A percentile compares a stretch with the other conserved stretches of the same genome.
Conservation (phyloP, 2,797 vertebrate species). For the Premnoplex brunnescens region DNA sequence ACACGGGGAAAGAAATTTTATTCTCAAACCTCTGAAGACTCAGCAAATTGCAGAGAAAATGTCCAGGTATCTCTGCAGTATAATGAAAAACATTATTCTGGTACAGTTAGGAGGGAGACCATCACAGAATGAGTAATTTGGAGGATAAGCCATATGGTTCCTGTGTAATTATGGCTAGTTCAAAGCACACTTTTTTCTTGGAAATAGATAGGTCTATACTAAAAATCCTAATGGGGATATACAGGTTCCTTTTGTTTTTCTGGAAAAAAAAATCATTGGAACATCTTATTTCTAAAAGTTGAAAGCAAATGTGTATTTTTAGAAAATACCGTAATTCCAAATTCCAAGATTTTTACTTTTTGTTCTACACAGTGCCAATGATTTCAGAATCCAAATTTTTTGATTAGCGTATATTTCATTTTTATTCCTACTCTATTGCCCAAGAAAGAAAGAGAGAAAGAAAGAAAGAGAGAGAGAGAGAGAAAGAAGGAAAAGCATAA, state of each 20-base stretch:
- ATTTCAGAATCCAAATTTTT: not conserved
- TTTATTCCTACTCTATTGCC: not conserved
- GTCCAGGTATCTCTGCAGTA: not conserved
- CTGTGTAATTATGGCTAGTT: not conserved
- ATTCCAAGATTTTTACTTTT: not conserved
- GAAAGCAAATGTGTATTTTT: not conserved
- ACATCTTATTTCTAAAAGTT: not conserved
- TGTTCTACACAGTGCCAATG: accelerated
- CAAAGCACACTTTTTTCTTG: not conserved
- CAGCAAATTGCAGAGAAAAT: not conserved
- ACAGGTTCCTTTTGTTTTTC: not conserved
- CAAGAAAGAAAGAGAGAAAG: not conserved
- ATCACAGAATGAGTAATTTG: not conserved
- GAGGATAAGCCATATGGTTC: not conserved
- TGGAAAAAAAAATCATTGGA: not conserved
- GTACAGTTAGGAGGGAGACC: not conserved
- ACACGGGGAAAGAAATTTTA: not conserved
- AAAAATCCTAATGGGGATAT: not conserved
- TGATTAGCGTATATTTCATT: not conserved
- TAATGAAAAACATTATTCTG: not conserved
- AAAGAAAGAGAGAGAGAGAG: not conserved
- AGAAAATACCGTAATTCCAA: not conserved
- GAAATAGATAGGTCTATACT: not conserved
- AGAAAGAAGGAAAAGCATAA: not conserved
- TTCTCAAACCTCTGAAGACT: not conserved